These are phyloP conservation scores for Phaedon cochleariae DNA, from an alignment of 2,888 invertebrate species.

Conservation along the genomic window DNA sequence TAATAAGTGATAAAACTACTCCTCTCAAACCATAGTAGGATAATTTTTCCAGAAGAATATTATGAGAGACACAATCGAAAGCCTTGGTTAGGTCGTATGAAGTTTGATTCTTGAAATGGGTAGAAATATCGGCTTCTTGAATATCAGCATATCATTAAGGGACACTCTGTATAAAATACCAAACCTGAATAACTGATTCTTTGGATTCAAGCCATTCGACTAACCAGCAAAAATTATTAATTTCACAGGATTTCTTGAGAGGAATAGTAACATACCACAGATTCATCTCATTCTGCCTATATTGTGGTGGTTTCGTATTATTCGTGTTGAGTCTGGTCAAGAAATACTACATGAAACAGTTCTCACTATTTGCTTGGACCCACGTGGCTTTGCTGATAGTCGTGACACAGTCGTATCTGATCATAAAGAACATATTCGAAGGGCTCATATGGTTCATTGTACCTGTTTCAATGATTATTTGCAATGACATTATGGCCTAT, in stretches of 20 bases:
- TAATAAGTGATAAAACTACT: too few relatives aligned
- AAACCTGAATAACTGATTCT: background rate
- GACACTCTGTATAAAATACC: too few relatives aligned
- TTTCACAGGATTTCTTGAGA: constrained; percentile 86
- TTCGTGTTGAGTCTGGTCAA: constrained; percentile 98
- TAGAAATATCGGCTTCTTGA: too few relatives aligned
- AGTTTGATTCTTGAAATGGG: too few relatives aligned
- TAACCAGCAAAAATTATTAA: too few relatives aligned
- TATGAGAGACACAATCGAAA: too few relatives aligned
- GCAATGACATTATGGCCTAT: constrained; percentile 99
- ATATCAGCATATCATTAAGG: too few relatives aligned
- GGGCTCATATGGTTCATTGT: constrained; percentile 96
- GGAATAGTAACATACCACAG: constrained; percentile 96
- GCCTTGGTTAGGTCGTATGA: too few relatives aligned
- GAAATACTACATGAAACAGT: constrained; percentile 99
- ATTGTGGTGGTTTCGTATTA: constrained; percentile 97
- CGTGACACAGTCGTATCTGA: constrained; percentile 98
- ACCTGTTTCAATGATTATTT: constrained; percentile 99
- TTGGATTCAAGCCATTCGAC: too few relatives aligned
- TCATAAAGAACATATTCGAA: constrained; percentile 99
- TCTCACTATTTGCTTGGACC: constrained; percentile 99
- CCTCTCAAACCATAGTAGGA: too few relatives aligned
- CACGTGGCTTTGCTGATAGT: constrained; percentile 99
- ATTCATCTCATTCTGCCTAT: constrained; percentile 96
- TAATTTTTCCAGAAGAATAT: too few relatives aligned